These are phyloP conservation scores for Orientallactaga bullata DNA, from an alignment of 2,113 vertebrate species.

Conservation along the genomic window DNA sequence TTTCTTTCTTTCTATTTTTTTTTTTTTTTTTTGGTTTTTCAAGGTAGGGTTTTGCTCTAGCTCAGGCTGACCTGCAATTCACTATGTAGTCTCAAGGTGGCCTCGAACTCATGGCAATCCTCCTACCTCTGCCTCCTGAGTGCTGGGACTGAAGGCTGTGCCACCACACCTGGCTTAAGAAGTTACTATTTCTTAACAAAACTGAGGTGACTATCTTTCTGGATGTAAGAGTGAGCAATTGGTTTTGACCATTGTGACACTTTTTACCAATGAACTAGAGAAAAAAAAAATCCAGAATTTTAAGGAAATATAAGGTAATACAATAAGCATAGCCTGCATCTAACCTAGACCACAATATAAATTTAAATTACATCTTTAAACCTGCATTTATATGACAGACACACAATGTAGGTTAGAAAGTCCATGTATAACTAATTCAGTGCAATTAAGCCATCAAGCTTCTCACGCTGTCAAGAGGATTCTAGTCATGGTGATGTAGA, in stretches of 20 bases:
- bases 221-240: background rate
- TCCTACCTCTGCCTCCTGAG: no score
- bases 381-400: background rate
- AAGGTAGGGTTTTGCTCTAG: no score
- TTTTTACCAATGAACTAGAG: constrained; percentile 2
- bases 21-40: no score
- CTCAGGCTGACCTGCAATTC: no score
- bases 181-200: background rate
- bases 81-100: no score
- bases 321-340: background rate
- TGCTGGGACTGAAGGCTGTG: no score
- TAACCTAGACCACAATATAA: background rate
- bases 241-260: background rate
- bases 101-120: no score
- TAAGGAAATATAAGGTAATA: background rate
- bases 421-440: constrained; percentile 4
- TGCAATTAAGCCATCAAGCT: background rate
- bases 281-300: constrained; percentile 27
- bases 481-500: background rate
- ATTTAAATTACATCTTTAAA: constrained; percentile 28
- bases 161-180: no score
- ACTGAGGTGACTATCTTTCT: background rate
- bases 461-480: background rate
- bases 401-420: background rate
- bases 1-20: no score